phyloP scores from a whole-genome alignment of 1,140 invertebrate genomes.

The Solenopsis invicta region DNA sequence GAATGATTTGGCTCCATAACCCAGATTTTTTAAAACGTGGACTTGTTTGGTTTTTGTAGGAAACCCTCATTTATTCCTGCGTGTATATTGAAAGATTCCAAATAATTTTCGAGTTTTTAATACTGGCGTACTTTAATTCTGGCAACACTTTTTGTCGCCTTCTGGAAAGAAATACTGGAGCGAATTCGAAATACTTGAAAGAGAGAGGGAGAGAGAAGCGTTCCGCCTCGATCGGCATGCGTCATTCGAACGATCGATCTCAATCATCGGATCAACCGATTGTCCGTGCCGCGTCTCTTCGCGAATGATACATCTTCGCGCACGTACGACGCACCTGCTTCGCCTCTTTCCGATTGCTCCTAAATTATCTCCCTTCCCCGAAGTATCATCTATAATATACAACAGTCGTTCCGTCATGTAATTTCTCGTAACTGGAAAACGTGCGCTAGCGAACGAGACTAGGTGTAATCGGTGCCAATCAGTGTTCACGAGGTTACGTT shows the following conservation, averaged over 20 bases:
- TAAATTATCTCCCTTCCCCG: not conserved
- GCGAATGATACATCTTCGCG: not conserved
- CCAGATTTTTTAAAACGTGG: no score
- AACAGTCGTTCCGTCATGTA: not conserved
- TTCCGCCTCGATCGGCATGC: not conserved
- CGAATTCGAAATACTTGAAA: conserved; percentile 21
- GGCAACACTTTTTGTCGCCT: not conserved
- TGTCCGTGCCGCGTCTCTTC: not conserved
- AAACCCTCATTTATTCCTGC: not conserved
- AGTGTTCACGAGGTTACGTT: not conserved
- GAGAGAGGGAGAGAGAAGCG: not conserved
- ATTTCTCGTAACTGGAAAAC: not conserved
- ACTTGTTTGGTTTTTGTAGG: no score
- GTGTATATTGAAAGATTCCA: not conserved
- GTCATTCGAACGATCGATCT: conserved; percentile 42
- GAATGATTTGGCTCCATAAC: no score
- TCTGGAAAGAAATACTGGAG: not conserved
- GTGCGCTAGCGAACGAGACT: not conserved
- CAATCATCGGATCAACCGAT: conserved; percentile 12
- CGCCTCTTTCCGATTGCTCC: not conserved
- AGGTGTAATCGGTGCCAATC: not conserved
- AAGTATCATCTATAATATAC: not conserved
- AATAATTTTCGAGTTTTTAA: conserved; percentile 6
- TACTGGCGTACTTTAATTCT: conserved; percentile 15
- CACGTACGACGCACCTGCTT: conserved; percentile 29